A percentile compares a stretch with the other conserved stretches of the same genome.
Evolutionary conservation across 1,140 invertebrate genomes (phyloP).

Genomic region (Zaprionus capensis): DNA sequence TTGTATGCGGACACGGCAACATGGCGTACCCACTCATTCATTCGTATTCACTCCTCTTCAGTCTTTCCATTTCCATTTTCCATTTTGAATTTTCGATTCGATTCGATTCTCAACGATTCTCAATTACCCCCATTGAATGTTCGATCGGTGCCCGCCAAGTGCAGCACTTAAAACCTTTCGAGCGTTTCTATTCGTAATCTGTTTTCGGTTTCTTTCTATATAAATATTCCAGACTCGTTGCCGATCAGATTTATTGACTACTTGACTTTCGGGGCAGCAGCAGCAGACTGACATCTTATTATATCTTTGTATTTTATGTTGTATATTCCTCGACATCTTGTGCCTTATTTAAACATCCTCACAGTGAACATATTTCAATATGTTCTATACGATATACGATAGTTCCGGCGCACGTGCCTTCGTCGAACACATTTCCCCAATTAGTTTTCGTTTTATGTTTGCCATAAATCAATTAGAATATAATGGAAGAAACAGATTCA

Average conservation of each 20-base stretch:
- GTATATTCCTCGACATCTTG: constrained; percentile 12
- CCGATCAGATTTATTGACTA: constrained; percentile 65
- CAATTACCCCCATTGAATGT: constrained; percentile 43
- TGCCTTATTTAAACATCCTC: constrained; percentile 14
- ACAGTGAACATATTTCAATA: constrained; percentile 32
- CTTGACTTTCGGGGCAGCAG: constrained; percentile 49
- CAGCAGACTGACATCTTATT: constrained; percentile 45
- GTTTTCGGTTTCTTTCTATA: constrained; percentile 45
- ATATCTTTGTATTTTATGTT: constrained; percentile 15
- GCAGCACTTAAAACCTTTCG: constrained; percentile 57
- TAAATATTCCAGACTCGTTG: constrained; percentile 70
- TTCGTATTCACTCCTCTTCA: neutral
- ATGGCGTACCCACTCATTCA: constrained; percentile 39
- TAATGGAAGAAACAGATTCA: constrained; percentile 44
- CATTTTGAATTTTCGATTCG: constrained; percentile 40
- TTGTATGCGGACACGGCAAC: constrained; percentile 36
- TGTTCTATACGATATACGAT: constrained; percentile 20
- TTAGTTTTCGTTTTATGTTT: constrained; percentile 47
- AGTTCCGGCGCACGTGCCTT: constrained; percentile 50
- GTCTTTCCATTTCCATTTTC: constrained; percentile 10
- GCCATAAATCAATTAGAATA: constrained; percentile 64
- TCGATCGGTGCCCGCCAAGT: constrained; percentile 44
- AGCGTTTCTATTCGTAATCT: constrained; percentile 67
- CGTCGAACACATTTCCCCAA: constrained; percentile 22
- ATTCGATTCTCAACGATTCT: constrained; percentile 45